Conservation (phyloP, 2,113 vertebrate genomes). For the Pristiophorus japonicus region DNA sequence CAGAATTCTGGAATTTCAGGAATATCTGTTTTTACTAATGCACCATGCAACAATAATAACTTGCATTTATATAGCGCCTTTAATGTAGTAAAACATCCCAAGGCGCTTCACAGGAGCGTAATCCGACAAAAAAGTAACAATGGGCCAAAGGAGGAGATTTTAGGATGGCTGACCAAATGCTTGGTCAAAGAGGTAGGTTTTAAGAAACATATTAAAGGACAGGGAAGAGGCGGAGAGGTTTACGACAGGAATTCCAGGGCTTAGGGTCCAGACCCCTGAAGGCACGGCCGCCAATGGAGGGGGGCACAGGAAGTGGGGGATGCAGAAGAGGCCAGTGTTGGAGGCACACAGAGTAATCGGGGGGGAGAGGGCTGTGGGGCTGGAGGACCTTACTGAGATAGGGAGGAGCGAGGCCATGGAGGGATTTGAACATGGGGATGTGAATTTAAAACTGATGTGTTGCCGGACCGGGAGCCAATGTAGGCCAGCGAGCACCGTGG, state of each 20-base stretch:
- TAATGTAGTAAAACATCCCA: neutral
- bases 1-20: neutral
- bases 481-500: neutral
- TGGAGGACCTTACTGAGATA: too few relatives aligned
- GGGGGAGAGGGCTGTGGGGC: neutral
- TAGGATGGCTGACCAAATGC: neutral
- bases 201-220: neutral
- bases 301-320: neutral
- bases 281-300: neutral
- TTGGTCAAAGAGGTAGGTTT: neutral
- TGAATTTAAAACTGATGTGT: too few relatives aligned
- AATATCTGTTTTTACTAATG: neutral
- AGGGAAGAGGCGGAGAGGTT: neutral
- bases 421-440: too few relatives aligned
- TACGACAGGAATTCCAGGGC: neutral
- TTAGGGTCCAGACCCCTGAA: neutral
- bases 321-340: neutral
- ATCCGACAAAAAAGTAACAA: neutral
- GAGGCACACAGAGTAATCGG: neutral
- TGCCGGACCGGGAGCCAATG: too few relatives aligned
- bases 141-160: neutral
- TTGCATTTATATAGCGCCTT: too few relatives aligned
- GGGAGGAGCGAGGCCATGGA: too few relatives aligned
- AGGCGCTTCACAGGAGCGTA: neutral
- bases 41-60: neutral